These are phyloP conservation scores for Dendrocincla fuliginosa DNA, from an alignment of 2,797 vertebrate species.

Conservation along the genomic window DNA sequence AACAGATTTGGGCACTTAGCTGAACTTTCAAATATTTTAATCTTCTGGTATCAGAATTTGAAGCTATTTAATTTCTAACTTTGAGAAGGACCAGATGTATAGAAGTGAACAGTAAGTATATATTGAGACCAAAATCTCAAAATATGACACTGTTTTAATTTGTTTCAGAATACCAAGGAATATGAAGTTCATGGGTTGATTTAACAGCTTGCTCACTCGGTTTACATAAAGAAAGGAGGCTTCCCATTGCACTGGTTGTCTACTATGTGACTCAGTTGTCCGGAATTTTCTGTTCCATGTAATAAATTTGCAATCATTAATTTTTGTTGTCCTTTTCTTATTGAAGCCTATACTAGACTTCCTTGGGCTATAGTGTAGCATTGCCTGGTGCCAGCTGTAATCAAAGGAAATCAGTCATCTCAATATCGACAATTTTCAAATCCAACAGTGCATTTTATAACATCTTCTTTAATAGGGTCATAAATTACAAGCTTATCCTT, in stretches of 20 bases:
- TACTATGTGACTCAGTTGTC: slow-evolving; percentile 11
- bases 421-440: not conserved
- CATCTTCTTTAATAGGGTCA: not conserved
- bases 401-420: not conserved
- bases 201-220: not conserved
- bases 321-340: not conserved
- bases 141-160: not conserved
- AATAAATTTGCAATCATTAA: slow-evolving; percentile 68
- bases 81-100: not conserved
- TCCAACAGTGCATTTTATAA: not conserved
- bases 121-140: not conserved
- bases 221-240: slow-evolving; percentile 18
- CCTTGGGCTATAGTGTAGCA: not conserved
- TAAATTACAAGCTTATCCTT: not conserved
- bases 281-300: slow-evolving; percentile 19
- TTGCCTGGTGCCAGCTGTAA: not conserved
- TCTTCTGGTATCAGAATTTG: not conserved
- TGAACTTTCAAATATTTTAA: not conserved
- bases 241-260: slow-evolving; percentile 2
- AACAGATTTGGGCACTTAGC: not conserved
- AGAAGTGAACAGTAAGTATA: not conserved
- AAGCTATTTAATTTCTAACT: not conserved
- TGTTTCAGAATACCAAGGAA: slow-evolving; percentile 65
- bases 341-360: not conserved
- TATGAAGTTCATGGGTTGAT: not conserved